Evolutionary conservation across 1,140 invertebrate species (phyloP), one percentile per base, ranked within the genome.

Genomic region (Saccostrea cuccullata): DNA sequence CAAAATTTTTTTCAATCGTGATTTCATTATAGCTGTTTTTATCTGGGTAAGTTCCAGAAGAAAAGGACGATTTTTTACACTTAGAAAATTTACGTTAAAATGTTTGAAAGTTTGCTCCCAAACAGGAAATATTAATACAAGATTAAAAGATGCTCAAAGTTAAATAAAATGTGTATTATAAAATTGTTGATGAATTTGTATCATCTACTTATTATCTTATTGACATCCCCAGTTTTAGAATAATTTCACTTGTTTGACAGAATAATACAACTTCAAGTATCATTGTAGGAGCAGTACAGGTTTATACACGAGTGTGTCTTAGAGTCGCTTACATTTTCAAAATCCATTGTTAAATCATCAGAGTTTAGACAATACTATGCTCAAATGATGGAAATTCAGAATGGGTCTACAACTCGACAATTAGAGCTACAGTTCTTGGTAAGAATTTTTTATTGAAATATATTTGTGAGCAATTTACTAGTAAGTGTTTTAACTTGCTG

Each of bases 241-340:
- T 26, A 47, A 13, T 30, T 9, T 30, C 23, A 23, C 2, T 77
- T 30, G 8, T 9, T 82, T 0, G 1, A 15, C 12, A 40, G 5
- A 82, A 15, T 30, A 82, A 47, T 20, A 36, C 9, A 15, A 26
- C 5, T 77, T 77, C 13, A 20, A 60, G 30, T 58, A 58, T 13
- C 15, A 36, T 86, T 47, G 20, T 85, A 90, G 89, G 84, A 55
- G 26, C 89, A 90, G 82, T 90, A 90, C 56, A 2, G 40, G 55
- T 90, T 90, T 70, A 55, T 90, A 40, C 86, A 90, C 26, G 82
- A 87, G 84, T 86, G 55, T 47, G 12, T 90, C 15, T 73, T 36
- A 58, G 89, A 86, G 82, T 85, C 82, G 4, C n/a, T 90, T 17
- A 23, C 47, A 5, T 47, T 55, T 20, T 26, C 26, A 55, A 87